Percentiles rank a stretch among this genome's conserved stretches.
Conservation (phyloP, 37 sponge, comb jelly and placozoan genomes). For the Bolinopsis microptera region DNA sequence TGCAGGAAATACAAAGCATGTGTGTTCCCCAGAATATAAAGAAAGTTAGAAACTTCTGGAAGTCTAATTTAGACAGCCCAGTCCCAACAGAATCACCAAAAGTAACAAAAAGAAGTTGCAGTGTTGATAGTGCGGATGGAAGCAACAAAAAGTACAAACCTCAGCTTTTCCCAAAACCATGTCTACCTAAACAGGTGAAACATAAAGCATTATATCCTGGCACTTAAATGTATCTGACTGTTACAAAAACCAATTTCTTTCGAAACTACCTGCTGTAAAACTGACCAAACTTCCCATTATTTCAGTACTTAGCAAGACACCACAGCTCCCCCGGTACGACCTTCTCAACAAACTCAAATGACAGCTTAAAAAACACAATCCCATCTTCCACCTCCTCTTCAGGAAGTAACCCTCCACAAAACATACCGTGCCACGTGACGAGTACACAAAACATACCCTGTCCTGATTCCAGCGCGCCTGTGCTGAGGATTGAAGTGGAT, state of each 20-base stretch:
- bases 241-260: no score
- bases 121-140: background rate
- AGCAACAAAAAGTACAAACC: background rate
- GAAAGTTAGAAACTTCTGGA: constrained; percentile 51
- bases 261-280: no score
- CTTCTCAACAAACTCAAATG: background rate
- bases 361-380: background rate
- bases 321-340: background rate
- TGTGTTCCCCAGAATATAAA: constrained; percentile 16
- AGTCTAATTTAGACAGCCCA: background rate
- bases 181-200: background rate
- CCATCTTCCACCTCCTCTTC: background rate
- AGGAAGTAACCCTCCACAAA: background rate
- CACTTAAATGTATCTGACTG: background rate
- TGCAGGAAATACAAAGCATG: constrained; percentile 23
- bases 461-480: background rate
- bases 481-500: background rate
- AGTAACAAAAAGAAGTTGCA: background rate
- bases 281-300: no score
- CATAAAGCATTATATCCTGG: background rate
- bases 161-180: background rate
- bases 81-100: background rate
- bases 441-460: no score
- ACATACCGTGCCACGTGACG: no score
- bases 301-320: background rate